Evolutionary conservation across 2,797 vertebrate genomes (phyloP), one percentile per base, ranked within the genome.

Genomic region (Tapirus indicus): DNA sequence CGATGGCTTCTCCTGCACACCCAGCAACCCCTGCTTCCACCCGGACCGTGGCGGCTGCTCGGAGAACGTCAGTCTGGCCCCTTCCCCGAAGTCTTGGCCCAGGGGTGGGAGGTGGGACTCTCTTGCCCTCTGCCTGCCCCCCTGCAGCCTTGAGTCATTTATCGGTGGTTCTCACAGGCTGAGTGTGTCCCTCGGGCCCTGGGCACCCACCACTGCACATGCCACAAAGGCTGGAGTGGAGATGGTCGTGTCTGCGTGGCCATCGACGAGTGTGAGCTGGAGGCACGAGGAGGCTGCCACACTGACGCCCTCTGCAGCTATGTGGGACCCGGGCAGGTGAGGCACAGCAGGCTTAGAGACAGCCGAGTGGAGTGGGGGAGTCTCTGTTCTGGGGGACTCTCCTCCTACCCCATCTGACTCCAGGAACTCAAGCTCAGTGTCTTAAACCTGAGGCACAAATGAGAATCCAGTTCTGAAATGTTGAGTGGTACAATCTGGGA

Each of bases 251-350:
- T 98, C 80, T 99, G 99, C 23, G 95, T 99, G 91, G 99, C 99
- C 96, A 99, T 99, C n/a, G 99, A 99, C 95, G 99, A 99, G 98
- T 99, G 99, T 97, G 95, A 98, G 96, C 97, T 99, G 98, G 98
- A 98, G 49, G 98, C 78, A 79, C 99, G 99, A 84, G 99, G 99
- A 7, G 99, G 98, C 96, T 99, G 99, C 93, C 99, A 99, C 75
- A 35, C 93, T 14, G 98, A 99, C 0, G 99, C 99, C 0, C 32
- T 99, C 97, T 99, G 99, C 80, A 41, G 96, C 56, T 98, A 99
- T 49, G 97, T 99, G 0, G 99, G 99, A 3, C 99, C 99, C 0
- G 99, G 99, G 29, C 99, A 99, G 99, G 99, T 99, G 98, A 88
- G 97, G 44, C 17, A 0, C 7, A 21, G 68, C 35, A 4, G 69